phyloP scores from a whole-genome alignment of 2,113 vertebrate genomes.

The Gulo gulo region DNA sequence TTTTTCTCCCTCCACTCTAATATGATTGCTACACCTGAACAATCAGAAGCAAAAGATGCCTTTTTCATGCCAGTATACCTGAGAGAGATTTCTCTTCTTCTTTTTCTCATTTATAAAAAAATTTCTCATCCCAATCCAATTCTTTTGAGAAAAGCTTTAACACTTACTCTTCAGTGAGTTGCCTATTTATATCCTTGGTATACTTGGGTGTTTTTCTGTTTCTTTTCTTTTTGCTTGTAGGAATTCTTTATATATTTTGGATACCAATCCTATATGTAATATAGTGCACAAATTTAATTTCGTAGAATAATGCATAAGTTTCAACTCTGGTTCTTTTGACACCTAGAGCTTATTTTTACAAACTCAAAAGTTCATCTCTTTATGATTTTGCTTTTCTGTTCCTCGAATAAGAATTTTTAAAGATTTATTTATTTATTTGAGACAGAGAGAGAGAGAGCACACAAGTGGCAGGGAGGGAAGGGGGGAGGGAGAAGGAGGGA shows the following conservation, averaged over 20 bases:
- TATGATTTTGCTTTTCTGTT: not conserved
- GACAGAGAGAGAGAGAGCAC: too few species aligned
- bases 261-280: not conserved
- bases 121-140: not conserved
- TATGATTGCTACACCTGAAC: not conserved
- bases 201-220: not conserved
- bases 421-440: too few species aligned
- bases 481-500: too few species aligned
- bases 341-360: not conserved
- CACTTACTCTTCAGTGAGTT: not conserved
- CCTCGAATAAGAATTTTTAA: not conserved
- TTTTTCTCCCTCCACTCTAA: not conserved
- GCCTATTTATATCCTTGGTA: not conserved
- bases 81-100: slow-evolving; percentile 60
- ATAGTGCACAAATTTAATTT: not conserved
- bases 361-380: not conserved
- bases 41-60: not conserved
- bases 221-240: not conserved
- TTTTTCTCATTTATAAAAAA: slow-evolving; percentile 11
- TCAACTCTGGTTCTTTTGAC: not conserved
- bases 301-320: not conserved
- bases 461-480: too few species aligned
- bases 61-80: not conserved
- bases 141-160: not conserved
- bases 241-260: not conserved